Evolutionary conservation across 2,797 vertebrate species (phyloP).

Genomic region (Acipenser ruthenus): DNA sequence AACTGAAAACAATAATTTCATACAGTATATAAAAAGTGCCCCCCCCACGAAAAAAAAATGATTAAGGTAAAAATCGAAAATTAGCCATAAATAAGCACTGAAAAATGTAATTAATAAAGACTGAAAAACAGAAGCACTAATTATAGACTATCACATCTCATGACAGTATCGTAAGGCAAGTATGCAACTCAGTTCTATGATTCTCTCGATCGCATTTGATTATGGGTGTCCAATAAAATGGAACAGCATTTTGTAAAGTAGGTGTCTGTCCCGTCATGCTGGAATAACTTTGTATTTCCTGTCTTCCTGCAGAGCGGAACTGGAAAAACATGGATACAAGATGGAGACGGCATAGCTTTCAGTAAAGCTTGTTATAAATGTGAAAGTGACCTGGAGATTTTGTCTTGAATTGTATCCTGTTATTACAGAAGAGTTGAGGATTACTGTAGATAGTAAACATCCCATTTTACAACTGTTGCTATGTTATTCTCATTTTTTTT

Average conservation of each 20-base stretch:
- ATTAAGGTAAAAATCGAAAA: no score
- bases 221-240: constrained; percentile 53
- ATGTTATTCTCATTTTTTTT: no score
- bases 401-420: constrained; percentile 30
- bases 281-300: constrained; percentile 35
- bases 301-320: constrained; percentile 74
- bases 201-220: constrained; percentile 38
- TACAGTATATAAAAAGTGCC: no score
- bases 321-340: constrained; percentile 98
- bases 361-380: constrained; percentile 21
- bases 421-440: constrained; percentile 9
- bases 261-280: constrained; percentile 43
- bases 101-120: no score
- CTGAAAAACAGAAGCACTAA: no score
- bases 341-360: constrained; percentile 92
- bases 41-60: no score
- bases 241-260: constrained; percentile 21
- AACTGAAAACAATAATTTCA: no score
- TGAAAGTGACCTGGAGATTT: constrained; percentile 20
- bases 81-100: no score
- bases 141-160: no score
- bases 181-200: constrained; percentile 42
- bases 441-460: neutral
- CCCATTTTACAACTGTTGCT: no score
- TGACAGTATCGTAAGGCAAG: neutral